Evolutionary conservation across 64 coral and sea anemone species (phyloP), one percentile per base, ranked within the genome.

Genomic region (Catalaphyllia jardinei): DNA sequence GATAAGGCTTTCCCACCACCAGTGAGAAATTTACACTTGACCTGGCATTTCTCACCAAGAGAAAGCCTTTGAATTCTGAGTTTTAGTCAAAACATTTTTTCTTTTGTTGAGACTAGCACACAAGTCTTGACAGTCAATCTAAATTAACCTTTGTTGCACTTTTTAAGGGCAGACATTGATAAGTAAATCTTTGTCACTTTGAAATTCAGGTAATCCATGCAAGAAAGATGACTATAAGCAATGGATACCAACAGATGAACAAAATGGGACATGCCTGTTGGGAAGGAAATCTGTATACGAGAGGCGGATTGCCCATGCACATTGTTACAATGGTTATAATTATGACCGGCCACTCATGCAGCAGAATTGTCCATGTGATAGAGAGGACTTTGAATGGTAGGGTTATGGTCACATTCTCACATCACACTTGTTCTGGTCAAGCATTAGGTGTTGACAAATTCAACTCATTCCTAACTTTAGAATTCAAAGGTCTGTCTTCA

Each of bases 331-430:
- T 86, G 97, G 97, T 24, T 90, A 95, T 25, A 67, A 99, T 54
- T 99, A 89, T 80, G 97, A 99, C 35, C 82, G 97, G 31, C 94
- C 97, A 24, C 30, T 95, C 15, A 50, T 3, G 28, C 72, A 73
- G 18, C 62, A 33, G 14, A 88, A 65, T 30, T 99, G 97, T 82
- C 83, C 73, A 10, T 99, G 97, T 35, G 73, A 75, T 17, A 86
- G 93, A 61, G 90, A 95, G n/a, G 97, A 99, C 74, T 99, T 95
- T 80, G 91, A 99, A 79, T 99, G 97, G 97, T 99, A 93, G 60
- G 80, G 8, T 22, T 54, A 27, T 11, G 27, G 5, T 27, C 22
- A 10, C 8, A 1, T 29, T 24, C 4, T 24, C 25, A 25, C 10
- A 24, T 27, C 25, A 27, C n/a, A 10, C 6, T 10, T 69, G 8